Conservation (phyloP, 2,113 vertebrate species). For the Cacatua alba region DNA sequence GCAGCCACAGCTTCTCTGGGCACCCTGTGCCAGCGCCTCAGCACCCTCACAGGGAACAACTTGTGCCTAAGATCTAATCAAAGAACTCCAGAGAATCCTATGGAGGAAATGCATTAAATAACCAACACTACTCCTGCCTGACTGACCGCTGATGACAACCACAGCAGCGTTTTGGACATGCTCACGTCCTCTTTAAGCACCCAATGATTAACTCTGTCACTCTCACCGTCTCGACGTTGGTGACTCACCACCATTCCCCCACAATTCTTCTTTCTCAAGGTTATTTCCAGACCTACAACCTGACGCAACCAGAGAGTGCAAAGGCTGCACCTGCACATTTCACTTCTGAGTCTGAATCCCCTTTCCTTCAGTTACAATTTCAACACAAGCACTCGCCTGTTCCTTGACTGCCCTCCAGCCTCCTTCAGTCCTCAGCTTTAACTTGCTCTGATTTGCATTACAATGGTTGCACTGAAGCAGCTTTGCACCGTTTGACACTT, state of each 20-base stretch:
- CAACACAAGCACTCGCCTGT: accelerated
- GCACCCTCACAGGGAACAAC: no score
- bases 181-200: neutral
- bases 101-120: neutral
- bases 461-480: neutral
- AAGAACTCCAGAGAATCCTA: neutral
- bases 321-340: neutral
- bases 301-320: neutral
- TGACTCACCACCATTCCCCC: neutral
- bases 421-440: neutral
- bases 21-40: no score
- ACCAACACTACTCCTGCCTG: neutral
- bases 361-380: neutral
- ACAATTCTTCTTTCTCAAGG: neutral
- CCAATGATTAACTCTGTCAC: no score
- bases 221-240: accelerated
- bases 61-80: neutral
- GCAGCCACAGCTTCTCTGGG: no score
- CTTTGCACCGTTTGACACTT: neutral
- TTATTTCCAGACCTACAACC: neutral
- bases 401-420: neutral
- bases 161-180: neutral
- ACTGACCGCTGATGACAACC: neutral
- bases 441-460: neutral
- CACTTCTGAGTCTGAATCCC: neutral